Evolutionary conservation across 2,797 vertebrate genomes (phyloP).

Genomic region (Gambelia wislizenii): DNA sequence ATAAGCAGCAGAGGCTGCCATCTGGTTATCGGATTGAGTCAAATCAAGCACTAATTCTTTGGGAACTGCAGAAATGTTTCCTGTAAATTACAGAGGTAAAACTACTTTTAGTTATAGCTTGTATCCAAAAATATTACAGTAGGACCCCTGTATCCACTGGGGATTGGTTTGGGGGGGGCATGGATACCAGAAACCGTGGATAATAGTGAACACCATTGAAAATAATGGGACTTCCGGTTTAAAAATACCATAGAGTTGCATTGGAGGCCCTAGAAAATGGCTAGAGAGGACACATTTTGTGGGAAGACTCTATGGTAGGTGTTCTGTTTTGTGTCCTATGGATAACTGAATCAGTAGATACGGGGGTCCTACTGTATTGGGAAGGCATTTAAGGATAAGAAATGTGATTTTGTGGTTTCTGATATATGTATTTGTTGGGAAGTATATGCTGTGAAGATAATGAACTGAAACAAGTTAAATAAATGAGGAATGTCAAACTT

Average conservation of each 20-base stretch:
- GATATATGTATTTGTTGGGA: constrained; percentile 46
- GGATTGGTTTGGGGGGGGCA: no score
- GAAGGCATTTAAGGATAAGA: constrained; percentile 39
- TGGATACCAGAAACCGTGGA: no score
- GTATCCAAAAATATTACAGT: background rate
- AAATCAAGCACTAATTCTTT: constrained; percentile 89
- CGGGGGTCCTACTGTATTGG: no score
- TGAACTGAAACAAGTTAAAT: constrained; percentile 3
- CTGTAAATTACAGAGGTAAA: constrained; percentile 74
- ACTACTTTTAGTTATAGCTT: constrained; percentile 18
- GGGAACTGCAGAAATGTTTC: constrained; percentile 84
- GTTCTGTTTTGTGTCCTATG: no score
- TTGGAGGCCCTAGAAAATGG: no score
- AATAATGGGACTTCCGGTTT: no score
- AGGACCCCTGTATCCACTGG: no score
- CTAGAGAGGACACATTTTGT: no score
- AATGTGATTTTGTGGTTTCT: constrained; percentile 38
- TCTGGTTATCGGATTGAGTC: constrained; percentile 83
- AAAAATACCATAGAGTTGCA: no score
- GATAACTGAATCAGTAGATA: no score
- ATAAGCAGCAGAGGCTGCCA: constrained; percentile 82
- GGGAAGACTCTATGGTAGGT: no score
- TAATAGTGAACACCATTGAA: no score
- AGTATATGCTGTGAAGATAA: constrained; percentile 30
- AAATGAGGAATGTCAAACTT: background rate